Evolutionary conservation across 1,140 invertebrate species (phyloP).

Genomic region (Gonioctena quinquepunctata): DNA sequence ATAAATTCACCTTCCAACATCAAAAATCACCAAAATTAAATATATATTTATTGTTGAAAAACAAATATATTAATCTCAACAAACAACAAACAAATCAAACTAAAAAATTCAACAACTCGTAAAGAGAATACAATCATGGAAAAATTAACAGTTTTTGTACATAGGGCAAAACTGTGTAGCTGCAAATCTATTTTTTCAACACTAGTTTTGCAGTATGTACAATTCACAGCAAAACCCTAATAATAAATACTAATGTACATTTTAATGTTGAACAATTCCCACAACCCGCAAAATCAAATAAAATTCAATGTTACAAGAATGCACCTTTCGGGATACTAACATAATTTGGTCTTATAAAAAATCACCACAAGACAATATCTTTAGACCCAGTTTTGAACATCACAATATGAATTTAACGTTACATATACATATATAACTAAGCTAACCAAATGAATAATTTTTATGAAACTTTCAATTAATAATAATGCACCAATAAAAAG

Average conservation of each 20-base stretch:
- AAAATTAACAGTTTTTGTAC: conserved; percentile 23
- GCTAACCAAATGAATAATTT: too few relatives aligned
- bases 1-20: conserved; percentile 8
- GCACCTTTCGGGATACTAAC: conserved; percentile 21
- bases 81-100: conserved; percentile 7
- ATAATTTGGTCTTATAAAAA: too few relatives aligned
- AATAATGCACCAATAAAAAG: too few relatives aligned
- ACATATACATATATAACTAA: too few relatives aligned
- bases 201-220: conserved; percentile 36
- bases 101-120: conserved; percentile 20
- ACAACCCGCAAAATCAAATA: neutral
- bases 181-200: neutral
- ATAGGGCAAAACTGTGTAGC: conserved; percentile 32
- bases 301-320: conserved; percentile 29
- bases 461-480: too few relatives aligned
- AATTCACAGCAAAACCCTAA: conserved; percentile 31
- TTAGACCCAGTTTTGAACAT: too few relatives aligned
- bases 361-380: too few relatives aligned
- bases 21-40: conserved; percentile 1
- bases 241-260: conserved; percentile 31
- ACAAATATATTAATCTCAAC: conserved; percentile 9
- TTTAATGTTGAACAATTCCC: conserved; percentile 22
- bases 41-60: neutral
- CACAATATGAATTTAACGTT: too few relatives aligned
- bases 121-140: neutral